Evolutionary conservation across 2,797 vertebrate species (phyloP).

Genomic region (Champsocephalus gunnari): DNA sequence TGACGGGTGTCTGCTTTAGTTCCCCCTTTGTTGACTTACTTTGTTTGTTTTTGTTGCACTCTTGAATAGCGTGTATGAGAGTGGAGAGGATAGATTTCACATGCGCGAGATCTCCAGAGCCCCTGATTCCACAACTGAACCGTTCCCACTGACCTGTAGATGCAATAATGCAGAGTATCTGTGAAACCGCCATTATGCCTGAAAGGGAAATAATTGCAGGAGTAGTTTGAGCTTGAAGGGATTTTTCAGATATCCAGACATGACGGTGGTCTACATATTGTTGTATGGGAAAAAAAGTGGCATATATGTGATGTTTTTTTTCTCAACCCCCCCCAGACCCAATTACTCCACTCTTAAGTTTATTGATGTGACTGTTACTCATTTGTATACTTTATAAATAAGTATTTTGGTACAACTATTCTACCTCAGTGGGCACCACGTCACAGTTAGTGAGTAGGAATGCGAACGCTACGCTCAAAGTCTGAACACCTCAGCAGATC

Average conservation of each 20-base stretch:
- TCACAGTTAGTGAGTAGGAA: conserved; percentile 78
- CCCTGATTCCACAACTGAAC: conserved; percentile 56
- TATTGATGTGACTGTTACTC: conserved; percentile 88
- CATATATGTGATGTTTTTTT: conserved; percentile 77
- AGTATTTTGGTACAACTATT: conserved; percentile 87
- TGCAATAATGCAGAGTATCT: conserved; percentile 71
- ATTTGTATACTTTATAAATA: conserved; percentile 83
- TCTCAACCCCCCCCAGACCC: conserved; percentile 33
- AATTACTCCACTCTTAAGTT: conserved; percentile 78
- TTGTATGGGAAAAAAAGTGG: conserved; percentile 72
- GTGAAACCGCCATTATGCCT: conserved; percentile 72
- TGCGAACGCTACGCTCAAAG: conserved; percentile 72
- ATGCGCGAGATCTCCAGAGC: conserved; percentile 52
- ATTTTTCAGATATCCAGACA: conserved; percentile 76
- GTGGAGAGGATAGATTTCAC: conserved; percentile 59
- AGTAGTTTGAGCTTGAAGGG: conserved; percentile 62
- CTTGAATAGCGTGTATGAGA: conserved; percentile 62
- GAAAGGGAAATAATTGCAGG: conserved; percentile 72
- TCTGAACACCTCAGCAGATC: conserved; percentile 69
- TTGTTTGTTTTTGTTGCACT: conserved; percentile 67
- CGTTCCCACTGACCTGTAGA: conserved; percentile 62
- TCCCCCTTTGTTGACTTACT: conserved; percentile 59
- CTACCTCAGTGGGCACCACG: conserved; percentile 87
- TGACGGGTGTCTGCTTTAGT: conserved; percentile 71
- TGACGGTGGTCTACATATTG: conserved; percentile 75